Evolutionary conservation across 2,113 vertebrate species (phyloP), one percentile per base, ranked within the genome.

Genomic region (Odobenus rosmarus): DNA sequence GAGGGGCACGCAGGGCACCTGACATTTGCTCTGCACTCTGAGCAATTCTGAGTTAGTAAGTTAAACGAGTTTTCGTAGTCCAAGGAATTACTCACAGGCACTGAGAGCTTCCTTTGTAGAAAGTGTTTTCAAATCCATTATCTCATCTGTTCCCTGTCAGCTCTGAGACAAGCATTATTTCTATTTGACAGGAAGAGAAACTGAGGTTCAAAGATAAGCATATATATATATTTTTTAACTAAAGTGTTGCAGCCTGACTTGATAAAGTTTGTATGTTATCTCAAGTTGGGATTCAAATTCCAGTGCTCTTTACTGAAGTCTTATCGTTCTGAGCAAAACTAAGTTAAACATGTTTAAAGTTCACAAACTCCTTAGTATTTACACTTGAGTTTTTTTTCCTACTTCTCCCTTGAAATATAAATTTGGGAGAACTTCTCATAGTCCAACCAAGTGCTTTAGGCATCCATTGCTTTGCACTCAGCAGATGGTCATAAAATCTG

Each of bases 401-500:
- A 11, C 31, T 21, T 90, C 31, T 59, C 16, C 33, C 62, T 82
- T 62, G 18, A 91, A 86, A 89, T 49, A 36, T 28, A 84, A 64
- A 89, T 79, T 69, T 51, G 55, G 92, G 55, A 84, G 53, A 59
- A n/a, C 49, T 13, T 64, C 3, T 89, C 69, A 76, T 28, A 49
- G 46, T 42, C 59, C 46, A 46, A 28, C 33, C 16, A 80, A 87
- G 81, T 31, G 42, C 49, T 51, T 46, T 42, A 55, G 33, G 36
- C 16, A 18, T 69, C 57, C 76, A 57, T 26, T 28, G 31, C 74
- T 82, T 28, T 92, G 53, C 57, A 6, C 53, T 84, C 74, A 55
- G 90, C 92, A 91, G 76, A 95, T 59, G 79, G 77, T 39, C 64
- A 59, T 92, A 90, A 97, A 95, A 69, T 76, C 76, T 71, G 80